Evolutionary conservation across 2,888 invertebrate species (phyloP).

Genomic region (Erebia epiphron): DNA sequence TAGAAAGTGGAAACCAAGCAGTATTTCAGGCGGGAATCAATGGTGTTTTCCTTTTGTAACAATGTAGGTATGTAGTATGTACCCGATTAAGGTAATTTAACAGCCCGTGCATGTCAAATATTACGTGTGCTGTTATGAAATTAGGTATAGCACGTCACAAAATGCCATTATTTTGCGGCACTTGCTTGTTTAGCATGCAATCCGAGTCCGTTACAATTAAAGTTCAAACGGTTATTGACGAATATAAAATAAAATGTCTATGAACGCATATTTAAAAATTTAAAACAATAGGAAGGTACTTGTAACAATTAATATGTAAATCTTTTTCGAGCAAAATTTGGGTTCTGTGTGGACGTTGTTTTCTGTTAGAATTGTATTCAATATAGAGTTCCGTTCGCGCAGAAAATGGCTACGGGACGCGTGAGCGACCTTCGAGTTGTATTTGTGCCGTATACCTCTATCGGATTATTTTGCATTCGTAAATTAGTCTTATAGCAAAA

Average conservation of each 20-base stretch:
- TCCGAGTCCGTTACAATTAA: neutral
- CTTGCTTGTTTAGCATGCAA: constrained; percentile 17
- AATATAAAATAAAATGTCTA: no score
- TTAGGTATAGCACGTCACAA: constrained; percentile 10
- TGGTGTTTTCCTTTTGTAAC: neutral
- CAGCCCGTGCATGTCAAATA: constrained; percentile 12
- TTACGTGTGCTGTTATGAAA: constrained; percentile 11
- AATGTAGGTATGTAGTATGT: neutral
- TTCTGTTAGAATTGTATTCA: constrained; percentile 70
- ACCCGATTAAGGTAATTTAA: neutral
- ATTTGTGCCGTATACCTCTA: constrained; percentile 33
- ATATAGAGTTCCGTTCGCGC: constrained; percentile 71
- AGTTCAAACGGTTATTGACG: no score
- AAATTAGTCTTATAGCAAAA: constrained; percentile 19
- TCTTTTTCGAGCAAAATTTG: constrained; percentile 20
- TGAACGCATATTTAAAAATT: no score
- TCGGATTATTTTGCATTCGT: constrained; percentile 38
- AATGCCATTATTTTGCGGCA: neutral
- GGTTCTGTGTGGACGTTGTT: constrained; percentile 49
- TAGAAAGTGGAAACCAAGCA: neutral
- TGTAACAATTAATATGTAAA: neutral
- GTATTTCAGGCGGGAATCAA: neutral
- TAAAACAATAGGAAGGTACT: neutral
- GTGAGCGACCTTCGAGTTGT: constrained; percentile 50
- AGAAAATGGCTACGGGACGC: constrained; percentile 70